A percentile compares a stretch with the other conserved stretches of the same genome.
Conservation (phyloP, 53 echinoderm and acorn worm genomes). For the Holothuria leucospilota region DNA sequence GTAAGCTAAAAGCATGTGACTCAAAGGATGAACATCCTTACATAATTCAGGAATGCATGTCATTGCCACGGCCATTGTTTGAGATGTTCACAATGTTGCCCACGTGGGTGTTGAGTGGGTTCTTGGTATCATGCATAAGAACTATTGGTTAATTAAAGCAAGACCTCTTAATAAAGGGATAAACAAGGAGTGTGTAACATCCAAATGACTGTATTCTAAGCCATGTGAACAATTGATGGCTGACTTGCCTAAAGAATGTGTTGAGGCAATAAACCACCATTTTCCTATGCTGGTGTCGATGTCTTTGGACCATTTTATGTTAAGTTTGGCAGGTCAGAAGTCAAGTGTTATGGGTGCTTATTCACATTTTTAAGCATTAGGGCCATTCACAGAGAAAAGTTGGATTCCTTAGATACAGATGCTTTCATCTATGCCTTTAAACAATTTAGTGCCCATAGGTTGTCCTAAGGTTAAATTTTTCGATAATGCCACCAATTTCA, state of each 20-base stretch:
- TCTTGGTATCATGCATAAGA: background rate
- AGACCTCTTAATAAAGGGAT: background rate
- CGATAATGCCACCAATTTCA: slow-evolving; percentile 62
- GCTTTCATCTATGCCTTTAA: slow-evolving; percentile 60
- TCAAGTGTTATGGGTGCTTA: slow-evolving; percentile 60
- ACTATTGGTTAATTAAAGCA: background rate
- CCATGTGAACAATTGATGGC: slow-evolving; percentile 44
- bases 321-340: no score
- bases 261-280: slow-evolving; percentile 50
- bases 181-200: slow-evolving; percentile 22
- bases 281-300: slow-evolving; percentile 50
- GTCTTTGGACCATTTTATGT: slow-evolving; percentile 60
- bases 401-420: slow-evolving; percentile 60
- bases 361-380: slow-evolving; percentile 52
- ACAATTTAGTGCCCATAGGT: slow-evolving; percentile 50
- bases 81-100: background rate
- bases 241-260: slow-evolving; percentile 41
- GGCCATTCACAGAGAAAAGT: slow-evolving; percentile 59
- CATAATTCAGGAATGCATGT: background rate
- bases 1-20: background rate
- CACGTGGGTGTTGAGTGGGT: background rate
- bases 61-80: background rate
- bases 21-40: background rate
- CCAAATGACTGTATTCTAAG: slow-evolving; percentile 30
- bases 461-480: slow-evolving; percentile 31